Base-by-base conservation (phyloP, 2,113 vertebrate species). In the Amphiprion percula region DNA sequence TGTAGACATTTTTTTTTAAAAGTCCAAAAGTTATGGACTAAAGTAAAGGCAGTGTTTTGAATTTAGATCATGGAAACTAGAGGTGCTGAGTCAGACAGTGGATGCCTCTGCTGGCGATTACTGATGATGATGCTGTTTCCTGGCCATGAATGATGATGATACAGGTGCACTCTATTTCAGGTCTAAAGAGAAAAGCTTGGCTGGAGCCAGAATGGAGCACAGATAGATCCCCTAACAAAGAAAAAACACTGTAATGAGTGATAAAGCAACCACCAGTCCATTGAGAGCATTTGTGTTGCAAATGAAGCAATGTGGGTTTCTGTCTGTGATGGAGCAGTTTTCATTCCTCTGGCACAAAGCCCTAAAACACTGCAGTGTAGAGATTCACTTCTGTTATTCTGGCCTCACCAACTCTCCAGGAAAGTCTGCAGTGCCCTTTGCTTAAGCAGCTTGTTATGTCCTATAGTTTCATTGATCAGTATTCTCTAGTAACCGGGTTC, bases 71-170 rank as follows among this genome's bases (percentile, higher is more conserved):
- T 10, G 47, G 26, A 64, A 24, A 65, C 26, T 17, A 5, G 24
- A 86, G 60, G 44, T 54, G 82, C 88, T 79, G 87, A 89, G 82
- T 92, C 91, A 91, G 88, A 46, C 24, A 28, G 50, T 24, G 67
- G 56, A 81, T 80, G 58, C 76, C 62, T 62, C 30, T 5, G 66
- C 72, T 49, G 55, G 49, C n/a, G 3, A 90, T 85, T 85, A 83
- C 81, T 87, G 79, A 83, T 71, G 71, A 82, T 74, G 50, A 54
- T 1, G 67, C 62, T n/a, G 52, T 73, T 75, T 50, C 28, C 49
- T 3, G 17, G 70, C 63, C 49, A n/a, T 3, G 74, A 86, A 52
- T 33, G 74, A 87, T 83, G 68, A 77, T 7, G n/a, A 70, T 69
- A 54, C 85, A 77, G 74, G 63, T 68, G 77, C 67, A 54, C 74